A percentile compares a stretch with the other conserved stretches of the same genome.
phyloP scores from a whole-genome alignment of 2,797 vertebrate species.

The Macroramphosus scolopax region DNA sequence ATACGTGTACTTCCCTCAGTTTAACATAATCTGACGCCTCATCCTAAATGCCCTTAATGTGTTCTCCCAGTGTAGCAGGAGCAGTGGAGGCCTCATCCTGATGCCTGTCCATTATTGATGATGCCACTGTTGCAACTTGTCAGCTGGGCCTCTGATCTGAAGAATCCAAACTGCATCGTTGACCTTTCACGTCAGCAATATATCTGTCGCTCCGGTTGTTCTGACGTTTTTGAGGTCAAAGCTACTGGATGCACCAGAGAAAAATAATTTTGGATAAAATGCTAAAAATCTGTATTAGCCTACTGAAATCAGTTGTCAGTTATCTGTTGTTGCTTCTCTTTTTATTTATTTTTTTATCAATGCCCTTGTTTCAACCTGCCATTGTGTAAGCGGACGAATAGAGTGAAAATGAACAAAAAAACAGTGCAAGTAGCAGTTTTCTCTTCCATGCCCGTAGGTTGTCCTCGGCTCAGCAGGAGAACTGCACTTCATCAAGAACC shows the following conservation, averaged over 20 bases:
- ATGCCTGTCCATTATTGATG: constrained; percentile 61
- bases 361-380: background rate
- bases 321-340: background rate
- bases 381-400: background rate
- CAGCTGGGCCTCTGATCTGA: constrained; percentile 37
- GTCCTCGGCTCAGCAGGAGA: constrained; percentile 69
- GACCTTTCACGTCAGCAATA: constrained; percentile 48
- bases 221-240: constrained; percentile 5
- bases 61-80: background rate
- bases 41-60: too few species aligned
- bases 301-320: too few species aligned
- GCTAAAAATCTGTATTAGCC: too few species aligned
- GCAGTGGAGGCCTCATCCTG: constrained; percentile 1
- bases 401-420: constrained; percentile 30
- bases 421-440: constrained; percentile 48
- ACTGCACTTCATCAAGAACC: constrained; percentile 69
- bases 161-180: constrained; percentile 24
- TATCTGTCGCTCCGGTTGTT: constrained; percentile 3
- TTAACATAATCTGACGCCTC: too few species aligned
- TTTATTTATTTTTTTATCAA: background rate
- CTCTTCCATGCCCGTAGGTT: constrained; percentile 51
- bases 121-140: constrained; percentile 33
- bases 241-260: too few species aligned
- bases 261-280: too few species aligned
- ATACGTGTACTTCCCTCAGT: too few species aligned